These are phyloP conservation scores for Rhabdomys pumilio DNA, from an alignment of 2,797 vertebrate genomes.

Conservation along the genomic window DNA sequence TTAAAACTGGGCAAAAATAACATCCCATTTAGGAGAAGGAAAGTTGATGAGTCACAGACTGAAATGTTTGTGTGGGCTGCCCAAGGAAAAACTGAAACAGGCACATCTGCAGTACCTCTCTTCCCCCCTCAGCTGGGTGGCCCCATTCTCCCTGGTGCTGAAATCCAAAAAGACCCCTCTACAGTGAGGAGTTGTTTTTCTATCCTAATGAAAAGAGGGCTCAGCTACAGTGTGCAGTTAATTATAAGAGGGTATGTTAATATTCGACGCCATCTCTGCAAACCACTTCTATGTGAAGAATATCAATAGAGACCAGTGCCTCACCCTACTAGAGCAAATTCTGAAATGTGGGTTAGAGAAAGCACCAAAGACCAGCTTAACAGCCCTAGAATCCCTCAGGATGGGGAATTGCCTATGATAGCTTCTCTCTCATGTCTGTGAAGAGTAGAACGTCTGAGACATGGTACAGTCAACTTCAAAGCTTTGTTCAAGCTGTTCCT, in stretches of 20 bases:
- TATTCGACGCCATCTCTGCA: not conserved
- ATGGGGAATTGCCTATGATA: not conserved
- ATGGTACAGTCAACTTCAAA: not conserved
- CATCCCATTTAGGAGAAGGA: slow-evolving; percentile 10
- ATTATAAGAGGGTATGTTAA: not conserved
- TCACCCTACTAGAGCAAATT: not conserved
- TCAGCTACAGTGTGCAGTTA: not conserved
- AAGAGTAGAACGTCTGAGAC: not conserved
- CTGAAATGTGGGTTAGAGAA: not conserved
- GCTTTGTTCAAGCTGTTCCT: accelerated
- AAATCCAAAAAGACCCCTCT: not conserved
- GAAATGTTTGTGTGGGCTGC: not conserved
- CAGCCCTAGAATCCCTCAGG: not conserved
- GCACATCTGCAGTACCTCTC: not conserved
- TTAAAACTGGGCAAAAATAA: slow-evolving; percentile 39
- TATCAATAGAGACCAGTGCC: not conserved
- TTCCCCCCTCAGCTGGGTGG: not conserved
- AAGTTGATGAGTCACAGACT: slow-evolving; percentile 69
- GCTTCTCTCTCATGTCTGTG: not conserved
- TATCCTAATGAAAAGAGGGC: not conserved
- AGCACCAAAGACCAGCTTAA: not conserved
- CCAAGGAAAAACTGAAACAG: slow-evolving; percentile 45
- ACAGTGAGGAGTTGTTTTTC: not conserved
- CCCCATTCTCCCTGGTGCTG: not conserved
- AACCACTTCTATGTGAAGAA: not conserved